Evolutionary conservation across 2,113 vertebrate genomes (phyloP), one percentile per base, ranked within the genome.

Genomic region (Geococcyx californianus): DNA sequence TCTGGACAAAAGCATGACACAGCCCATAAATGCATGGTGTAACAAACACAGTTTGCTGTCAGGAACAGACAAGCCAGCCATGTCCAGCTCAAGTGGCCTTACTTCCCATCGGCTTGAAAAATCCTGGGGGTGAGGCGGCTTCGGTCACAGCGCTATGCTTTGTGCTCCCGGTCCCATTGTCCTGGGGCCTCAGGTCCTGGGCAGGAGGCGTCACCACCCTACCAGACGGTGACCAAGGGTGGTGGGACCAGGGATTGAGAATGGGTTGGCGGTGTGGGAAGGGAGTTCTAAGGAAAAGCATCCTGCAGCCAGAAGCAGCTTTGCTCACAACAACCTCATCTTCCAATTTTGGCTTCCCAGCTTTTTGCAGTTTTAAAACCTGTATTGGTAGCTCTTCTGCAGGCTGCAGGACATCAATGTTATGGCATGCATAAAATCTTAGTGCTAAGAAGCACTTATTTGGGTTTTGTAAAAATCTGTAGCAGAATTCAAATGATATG

Each of bases 41-140:
- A 98, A 98, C 98, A 98, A 98, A 98, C 98, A 98, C 96, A 98
- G 98, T 98, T 97, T 96, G 98, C 98, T 98, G 98, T 98, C 99
- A 99, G 98, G 99, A 98, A 97, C 98, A 91, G 97, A 98, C 97
- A 98, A 99, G 97, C 98, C 99, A 99, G 98, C 98, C 99, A 98
- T 99, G 97, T 99, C 99, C 99, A 97, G 90, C 98, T 98, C 98
- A 97, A 98, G 98, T 98, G 98, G 96, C 98, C 95, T 95, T 93
- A 96, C 97, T 99, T 99, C 98, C 98, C 98, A 97, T 98, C 91
- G 16, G 58, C 95, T 98, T 98, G 98, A 98, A 99, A 98, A 98
- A 98, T 97, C 97, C 97, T 97, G 93, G 95, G 59, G 86, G 98
- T 97, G 95, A 98, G 97, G 97, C 96, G 96, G 96, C 97, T 97